Conservation (phyloP, 2,797 vertebrate species). For the Acanthornis magna region DNA sequence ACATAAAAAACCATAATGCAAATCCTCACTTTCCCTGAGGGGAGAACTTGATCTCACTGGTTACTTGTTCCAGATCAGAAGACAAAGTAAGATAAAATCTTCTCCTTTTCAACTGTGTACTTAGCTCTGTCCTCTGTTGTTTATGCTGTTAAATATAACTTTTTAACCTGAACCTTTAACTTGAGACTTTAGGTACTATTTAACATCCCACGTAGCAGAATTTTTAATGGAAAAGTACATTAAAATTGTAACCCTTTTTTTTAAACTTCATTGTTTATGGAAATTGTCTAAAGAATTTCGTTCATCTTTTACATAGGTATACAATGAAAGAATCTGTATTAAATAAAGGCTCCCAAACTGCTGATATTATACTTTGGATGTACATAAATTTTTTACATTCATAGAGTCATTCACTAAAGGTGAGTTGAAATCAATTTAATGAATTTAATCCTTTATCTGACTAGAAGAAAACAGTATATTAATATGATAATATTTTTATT, state of each 20-base stretch:
- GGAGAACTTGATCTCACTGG: not conserved
- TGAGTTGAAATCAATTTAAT: not conserved
- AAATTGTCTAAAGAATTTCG: not conserved
- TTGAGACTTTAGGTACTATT: not conserved
- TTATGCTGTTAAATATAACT: not conserved
- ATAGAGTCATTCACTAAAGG: not conserved
- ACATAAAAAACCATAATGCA: not conserved
- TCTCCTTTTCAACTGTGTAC: not conserved
- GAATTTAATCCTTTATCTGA: not conserved
- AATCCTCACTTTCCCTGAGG: not conserved
- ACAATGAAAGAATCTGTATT: not conserved
- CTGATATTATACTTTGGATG: not conserved
- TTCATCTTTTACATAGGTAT: not conserved
- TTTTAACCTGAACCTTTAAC: not conserved
- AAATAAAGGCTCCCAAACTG: not conserved
- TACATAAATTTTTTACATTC: not conserved
- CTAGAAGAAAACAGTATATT: not conserved
- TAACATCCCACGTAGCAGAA: not conserved
- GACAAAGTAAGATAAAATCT: not conserved
- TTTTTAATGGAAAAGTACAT: not conserved
- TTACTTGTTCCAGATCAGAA: slow-evolving; percentile 9
- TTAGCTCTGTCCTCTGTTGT: not conserved
- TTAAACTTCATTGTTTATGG: not conserved
- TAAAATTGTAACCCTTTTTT: not conserved
- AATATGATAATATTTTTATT: not conserved